A percentile compares a stretch with the other conserved stretches of the same genome.
These are phyloP conservation scores for Seriola rivoliana DNA, from an alignment of 2,113 vertebrate genomes.

Conservation along the genomic window DNA sequence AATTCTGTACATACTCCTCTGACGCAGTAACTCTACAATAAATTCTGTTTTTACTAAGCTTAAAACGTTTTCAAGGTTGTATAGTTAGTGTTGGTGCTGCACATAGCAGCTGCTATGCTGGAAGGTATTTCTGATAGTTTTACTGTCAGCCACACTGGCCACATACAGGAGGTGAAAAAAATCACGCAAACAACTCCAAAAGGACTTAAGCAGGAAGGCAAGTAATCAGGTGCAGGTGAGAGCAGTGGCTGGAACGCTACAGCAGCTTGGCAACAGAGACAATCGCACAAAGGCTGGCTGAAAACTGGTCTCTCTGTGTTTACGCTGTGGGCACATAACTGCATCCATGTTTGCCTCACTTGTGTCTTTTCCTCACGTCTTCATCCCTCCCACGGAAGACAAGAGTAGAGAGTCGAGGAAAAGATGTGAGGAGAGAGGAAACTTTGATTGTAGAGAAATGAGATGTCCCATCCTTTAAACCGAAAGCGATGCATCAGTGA, in stretches of 20 bases:
- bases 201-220: conserved; percentile 18
- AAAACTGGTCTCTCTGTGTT: conserved; percentile 8
- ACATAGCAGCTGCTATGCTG: neutral
- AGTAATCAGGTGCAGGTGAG: conserved; percentile 52
- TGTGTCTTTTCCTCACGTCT: neutral
- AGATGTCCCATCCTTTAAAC: no score
- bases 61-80: neutral
- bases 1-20: no score
- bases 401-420: neutral
- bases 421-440: neutral
- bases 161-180: neutral
- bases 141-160: neutral
- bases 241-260: neutral
- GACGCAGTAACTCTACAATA: no score
- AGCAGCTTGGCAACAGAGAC: conserved; percentile 15
- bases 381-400: neutral
- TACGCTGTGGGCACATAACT: conserved; percentile 4
- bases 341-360: neutral
- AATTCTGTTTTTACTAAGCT: no score
- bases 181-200: neutral
- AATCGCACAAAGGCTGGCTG: neutral
- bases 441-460: neutral
- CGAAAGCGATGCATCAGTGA: no score
- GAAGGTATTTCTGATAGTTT: neutral
- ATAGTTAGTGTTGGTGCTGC: no score